Evolutionary conservation across 1,140 invertebrate genomes (phyloP).

Genomic region (Theocolax elegans): DNA sequence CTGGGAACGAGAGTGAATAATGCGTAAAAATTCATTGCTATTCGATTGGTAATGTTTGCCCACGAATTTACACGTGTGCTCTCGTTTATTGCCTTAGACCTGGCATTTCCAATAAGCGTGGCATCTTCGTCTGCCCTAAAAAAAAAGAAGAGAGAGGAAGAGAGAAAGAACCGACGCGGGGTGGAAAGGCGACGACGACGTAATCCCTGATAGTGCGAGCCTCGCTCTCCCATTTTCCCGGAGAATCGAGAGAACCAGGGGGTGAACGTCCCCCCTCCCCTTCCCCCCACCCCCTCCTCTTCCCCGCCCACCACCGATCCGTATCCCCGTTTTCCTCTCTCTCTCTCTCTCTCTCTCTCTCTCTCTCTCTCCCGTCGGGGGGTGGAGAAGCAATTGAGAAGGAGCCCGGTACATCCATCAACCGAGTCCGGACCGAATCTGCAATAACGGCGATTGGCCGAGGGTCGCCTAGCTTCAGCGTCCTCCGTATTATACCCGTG

Average conservation of each 20-base stretch:
- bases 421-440: conserved; percentile 29
- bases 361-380: not conserved
- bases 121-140: conserved; percentile 2
- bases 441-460: conserved; percentile 37
- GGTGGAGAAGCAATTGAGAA: conserved; percentile 23
- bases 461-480: conserved; percentile 9
- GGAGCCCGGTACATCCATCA: conserved; percentile 25
- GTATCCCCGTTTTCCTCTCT: too few relatives aligned
- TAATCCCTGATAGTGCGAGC: conserved; percentile 26
- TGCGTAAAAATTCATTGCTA: conserved; percentile 27
- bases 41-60: conserved; percentile 3
- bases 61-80: conserved; percentile 28
- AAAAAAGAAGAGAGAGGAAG: not conserved
- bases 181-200: conserved; percentile 23
- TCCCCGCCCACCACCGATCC: too few relatives aligned
- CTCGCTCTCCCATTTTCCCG: conserved; percentile 5
- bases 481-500: conserved; percentile 5
- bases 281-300: too few relatives aligned
- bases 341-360: too few relatives aligned
- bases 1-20: too few relatives aligned
- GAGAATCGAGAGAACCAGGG: not conserved
- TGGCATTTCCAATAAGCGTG: conserved; percentile 36
- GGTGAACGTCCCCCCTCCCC: too few relatives aligned
- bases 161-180: not conserved
- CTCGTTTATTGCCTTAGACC: not conserved